Evolutionary conservation across 2,113 vertebrate species (phyloP).

Genomic region (Ophthalmolycus amberensis): DNA sequence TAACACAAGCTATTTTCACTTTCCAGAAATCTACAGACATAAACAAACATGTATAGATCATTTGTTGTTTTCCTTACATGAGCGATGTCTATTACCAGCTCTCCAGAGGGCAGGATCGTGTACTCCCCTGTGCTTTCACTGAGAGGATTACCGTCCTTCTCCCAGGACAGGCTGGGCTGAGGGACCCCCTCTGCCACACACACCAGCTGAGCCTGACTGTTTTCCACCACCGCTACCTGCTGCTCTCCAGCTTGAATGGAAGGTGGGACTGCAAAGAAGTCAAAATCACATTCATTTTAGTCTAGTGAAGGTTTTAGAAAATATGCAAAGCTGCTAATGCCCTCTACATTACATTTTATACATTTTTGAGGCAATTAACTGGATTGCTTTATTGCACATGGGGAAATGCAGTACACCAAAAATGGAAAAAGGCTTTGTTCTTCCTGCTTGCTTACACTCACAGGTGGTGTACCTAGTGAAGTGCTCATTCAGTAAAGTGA

Average conservation of each 20-base stretch:
- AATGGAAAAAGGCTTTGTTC: neutral
- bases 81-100: constrained; percentile 88
- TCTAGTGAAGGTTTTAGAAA: neutral
- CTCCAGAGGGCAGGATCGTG: constrained; percentile 86
- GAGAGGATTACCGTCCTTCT: constrained; percentile 83
- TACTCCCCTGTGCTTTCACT: constrained; percentile 84
- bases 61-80: constrained; percentile 78
- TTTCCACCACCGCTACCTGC: constrained; percentile 83
- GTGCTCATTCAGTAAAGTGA: neutral
- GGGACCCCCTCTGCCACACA: constrained; percentile 92
- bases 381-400: neutral
- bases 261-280: constrained; percentile 87
- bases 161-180: constrained; percentile 88
- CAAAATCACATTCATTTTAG: neutral
- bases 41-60: neutral
- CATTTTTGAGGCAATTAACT: neutral
- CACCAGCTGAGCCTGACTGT: constrained; percentile 83
- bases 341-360: neutral
- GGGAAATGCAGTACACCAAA: neutral
- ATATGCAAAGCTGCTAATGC: neutral
- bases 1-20: neutral
- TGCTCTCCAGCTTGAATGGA: constrained; percentile 82
- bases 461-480: neutral
- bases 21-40: neutral
- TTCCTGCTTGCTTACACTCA: neutral